Evolutionary conservation across 92 coral and sea anemone genomes (phyloP).

Genomic region (Siderastrea siderea): DNA sequence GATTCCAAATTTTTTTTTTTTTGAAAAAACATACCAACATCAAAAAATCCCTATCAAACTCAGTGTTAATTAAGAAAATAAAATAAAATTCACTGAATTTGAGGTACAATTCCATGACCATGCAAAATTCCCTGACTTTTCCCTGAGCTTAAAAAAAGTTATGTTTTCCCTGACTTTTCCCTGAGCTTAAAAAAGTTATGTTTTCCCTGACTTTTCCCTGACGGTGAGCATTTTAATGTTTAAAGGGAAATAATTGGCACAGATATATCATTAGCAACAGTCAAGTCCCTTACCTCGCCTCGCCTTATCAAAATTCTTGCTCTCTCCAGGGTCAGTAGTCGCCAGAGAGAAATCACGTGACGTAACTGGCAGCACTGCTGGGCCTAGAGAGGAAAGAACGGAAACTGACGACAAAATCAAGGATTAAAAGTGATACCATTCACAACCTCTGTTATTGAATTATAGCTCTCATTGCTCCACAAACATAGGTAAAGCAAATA

Average conservation of each 20-base stretch:
- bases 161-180: too few species aligned
- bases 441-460: too few species aligned
- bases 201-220: not conserved
- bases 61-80: too few species aligned
- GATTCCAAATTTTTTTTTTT: too few species aligned
- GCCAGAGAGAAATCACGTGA: conserved; percentile 88
- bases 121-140: too few species aligned
- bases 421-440: too few species aligned
- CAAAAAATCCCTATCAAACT: too few species aligned
- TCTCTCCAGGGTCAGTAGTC: conserved; percentile 73
- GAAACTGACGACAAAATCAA: not conserved
- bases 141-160: too few species aligned
- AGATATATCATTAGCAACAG: not conserved
- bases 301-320: conserved; percentile 70
- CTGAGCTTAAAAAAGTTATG: too few species aligned
- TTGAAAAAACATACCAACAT: too few species aligned
- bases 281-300: conserved; percentile 67
- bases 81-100: too few species aligned
- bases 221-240: not conserved
- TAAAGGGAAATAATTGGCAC: not conserved
- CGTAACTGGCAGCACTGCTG: conserved; percentile 81
- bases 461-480: not conserved
- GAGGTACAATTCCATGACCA: too few species aligned
- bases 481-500: not conserved
- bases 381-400: conserved; percentile 50